These are phyloP conservation scores for Pogonomyrmex barbatus DNA, from an alignment of 1,140 invertebrate genomes.

Conservation along the genomic window DNA sequence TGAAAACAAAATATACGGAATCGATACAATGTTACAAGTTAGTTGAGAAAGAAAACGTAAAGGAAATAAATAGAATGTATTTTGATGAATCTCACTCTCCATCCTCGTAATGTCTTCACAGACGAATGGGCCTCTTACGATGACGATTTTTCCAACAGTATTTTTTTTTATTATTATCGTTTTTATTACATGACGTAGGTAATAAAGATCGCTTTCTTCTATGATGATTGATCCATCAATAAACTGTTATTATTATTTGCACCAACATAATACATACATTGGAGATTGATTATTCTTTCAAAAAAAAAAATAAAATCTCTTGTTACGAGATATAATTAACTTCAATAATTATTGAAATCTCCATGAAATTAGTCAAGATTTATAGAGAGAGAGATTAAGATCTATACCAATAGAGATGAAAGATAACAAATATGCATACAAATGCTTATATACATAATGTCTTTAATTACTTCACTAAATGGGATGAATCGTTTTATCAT, in stretches of 20 bases:
- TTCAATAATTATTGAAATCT: neutral
- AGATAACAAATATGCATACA: neutral
- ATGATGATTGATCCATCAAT: neutral
- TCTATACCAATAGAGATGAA: neutral
- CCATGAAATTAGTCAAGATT: neutral
- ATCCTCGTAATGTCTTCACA: neutral
- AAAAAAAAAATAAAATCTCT: neutral
- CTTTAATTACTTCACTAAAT: neutral
- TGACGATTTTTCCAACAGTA: neutral
- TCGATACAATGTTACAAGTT: neutral
- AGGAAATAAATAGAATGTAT: neutral
- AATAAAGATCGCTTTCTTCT: conserved; percentile 1
- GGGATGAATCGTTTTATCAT: neutral
- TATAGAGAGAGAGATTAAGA: neutral
- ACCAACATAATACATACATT: neutral
- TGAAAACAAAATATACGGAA: conserved; percentile 7
- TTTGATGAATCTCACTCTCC: neutral
- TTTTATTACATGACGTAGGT: neutral
- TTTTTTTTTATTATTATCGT: conserved; percentile 36
- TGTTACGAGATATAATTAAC: neutral
- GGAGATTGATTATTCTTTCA: neutral
- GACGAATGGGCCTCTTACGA: neutral
- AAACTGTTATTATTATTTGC: neutral
- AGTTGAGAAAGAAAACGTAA: neutral
- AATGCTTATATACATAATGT: neutral